These are phyloP conservation scores for Caenorhabditis sp. DNA, from an alignment of 2,888 invertebrate species.

Conservation along the genomic window DNA sequence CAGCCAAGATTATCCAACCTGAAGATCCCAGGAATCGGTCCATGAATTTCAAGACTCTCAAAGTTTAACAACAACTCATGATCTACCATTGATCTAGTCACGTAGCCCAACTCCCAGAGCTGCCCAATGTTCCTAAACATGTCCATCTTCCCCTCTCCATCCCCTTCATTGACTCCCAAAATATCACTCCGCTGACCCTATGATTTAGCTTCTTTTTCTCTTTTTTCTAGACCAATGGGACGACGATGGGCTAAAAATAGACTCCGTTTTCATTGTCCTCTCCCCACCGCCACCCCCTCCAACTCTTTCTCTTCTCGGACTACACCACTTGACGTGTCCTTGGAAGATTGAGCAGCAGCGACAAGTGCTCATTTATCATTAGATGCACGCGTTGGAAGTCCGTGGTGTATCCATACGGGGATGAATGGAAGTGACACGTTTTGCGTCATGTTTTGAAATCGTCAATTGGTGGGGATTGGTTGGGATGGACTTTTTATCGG, in stretches of 20 bases:
- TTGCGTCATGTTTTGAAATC: constrained; percentile 20
- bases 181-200: neutral
- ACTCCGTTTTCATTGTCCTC: constrained; percentile 22
- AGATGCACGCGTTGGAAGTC: no score
- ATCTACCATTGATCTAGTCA: no score
- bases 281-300: constrained; percentile 7
- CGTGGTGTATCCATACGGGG: no score
- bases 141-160: neutral
- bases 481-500: constrained; percentile 8
- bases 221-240: neutral
- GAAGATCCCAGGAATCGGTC: neutral
- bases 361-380: constrained; percentile 43
- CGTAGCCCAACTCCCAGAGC: no score
- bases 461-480: neutral
- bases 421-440: neutral
- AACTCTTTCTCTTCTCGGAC: neutral
- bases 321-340: constrained; percentile 14
- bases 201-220: neutral
- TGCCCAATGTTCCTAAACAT: neutral
- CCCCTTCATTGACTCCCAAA: neutral
- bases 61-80: no score
- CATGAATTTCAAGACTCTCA: no score
- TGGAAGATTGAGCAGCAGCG: neutral
- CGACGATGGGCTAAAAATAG: constrained; percentile 14
- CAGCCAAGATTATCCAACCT: no score